Evolutionary conservation across 2,888 invertebrate species (phyloP).

Genomic region (Protonemura montana): DNA sequence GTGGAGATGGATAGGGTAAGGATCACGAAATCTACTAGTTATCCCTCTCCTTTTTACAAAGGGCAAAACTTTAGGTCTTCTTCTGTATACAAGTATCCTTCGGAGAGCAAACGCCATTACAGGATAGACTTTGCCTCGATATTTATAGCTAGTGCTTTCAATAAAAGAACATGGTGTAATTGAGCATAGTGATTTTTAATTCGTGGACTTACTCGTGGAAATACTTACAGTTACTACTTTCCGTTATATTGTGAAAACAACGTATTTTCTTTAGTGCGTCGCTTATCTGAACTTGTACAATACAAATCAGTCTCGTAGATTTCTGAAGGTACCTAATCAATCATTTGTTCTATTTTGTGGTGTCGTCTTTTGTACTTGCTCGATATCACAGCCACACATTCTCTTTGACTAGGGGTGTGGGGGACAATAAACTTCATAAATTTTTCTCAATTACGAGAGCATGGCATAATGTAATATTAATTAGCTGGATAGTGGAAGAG

Average conservation of each 20-base stretch:
- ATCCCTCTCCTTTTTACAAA: not conserved
- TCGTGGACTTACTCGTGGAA: not conserved
- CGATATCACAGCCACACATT: not conserved
- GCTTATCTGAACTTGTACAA: not conserved
- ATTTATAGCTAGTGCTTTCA: not conserved
- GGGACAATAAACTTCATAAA: not conserved
- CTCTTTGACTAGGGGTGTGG: not conserved
- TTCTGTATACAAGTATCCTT: not conserved
- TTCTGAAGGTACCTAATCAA: not conserved
- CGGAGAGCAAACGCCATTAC: not conserved
- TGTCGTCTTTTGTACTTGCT: not conserved
- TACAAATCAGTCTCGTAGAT: not conserved
- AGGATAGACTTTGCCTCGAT: not conserved
- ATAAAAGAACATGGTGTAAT: not conserved
- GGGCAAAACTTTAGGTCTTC: not conserved
- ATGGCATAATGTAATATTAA: constrained; percentile 16
- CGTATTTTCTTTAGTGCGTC: not conserved
- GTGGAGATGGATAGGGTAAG: not conserved
- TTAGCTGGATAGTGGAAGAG: not conserved
- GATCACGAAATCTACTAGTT: not conserved
- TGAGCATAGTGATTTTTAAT: not conserved
- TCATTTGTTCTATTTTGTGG: not conserved
- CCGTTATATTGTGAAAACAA: not conserved
- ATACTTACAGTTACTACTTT: too few relatives aligned
- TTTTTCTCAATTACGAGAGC: not conserved